Percentiles rank a stretch among this genome's conserved stretches.
These are phyloP conservation scores for Lontra canadensis DNA, from an alignment of 2,113 vertebrate species.

Conservation along the genomic window DNA sequence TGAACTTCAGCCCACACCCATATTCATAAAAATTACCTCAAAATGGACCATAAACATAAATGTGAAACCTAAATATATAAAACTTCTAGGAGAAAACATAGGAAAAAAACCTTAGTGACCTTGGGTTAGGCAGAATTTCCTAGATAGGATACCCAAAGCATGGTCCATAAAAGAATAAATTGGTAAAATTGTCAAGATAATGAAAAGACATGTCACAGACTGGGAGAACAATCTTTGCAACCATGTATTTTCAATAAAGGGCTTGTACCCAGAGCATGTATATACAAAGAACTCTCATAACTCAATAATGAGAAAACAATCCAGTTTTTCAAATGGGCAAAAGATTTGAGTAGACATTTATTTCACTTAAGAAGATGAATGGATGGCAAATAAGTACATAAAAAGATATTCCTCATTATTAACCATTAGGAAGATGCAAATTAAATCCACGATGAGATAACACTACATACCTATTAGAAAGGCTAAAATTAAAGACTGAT, in stretches of 20 bases:
- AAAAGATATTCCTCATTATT: neutral
- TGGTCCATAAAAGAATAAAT: neutral
- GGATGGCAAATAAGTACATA: neutral
- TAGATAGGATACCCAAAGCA: neutral
- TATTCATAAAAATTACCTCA: neutral
- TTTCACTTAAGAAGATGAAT: neutral
- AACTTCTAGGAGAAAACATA: neutral
- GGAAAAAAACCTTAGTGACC: neutral
- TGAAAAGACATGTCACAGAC: neutral
- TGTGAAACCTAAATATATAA: slow-evolving; percentile 17
- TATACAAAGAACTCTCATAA: neutral
- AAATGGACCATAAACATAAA: neutral
- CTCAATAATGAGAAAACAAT: neutral
- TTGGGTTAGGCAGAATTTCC: neutral
- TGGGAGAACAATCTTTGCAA: neutral
- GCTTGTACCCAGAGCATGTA: neutral
- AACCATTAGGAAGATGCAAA: neutral
- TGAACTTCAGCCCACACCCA: neutral
- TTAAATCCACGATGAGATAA: neutral
- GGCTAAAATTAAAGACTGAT: neutral
- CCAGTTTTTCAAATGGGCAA: neutral
- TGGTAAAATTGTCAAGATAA: slow-evolving; percentile 28
- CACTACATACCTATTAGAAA: neutral
- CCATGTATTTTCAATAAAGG: neutral
- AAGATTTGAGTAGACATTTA: neutral